Evolutionary conservation across 1,140 invertebrate genomes (phyloP), one percentile per base, ranked within the genome.

Genomic region (Drosophila bipectinata): DNA sequence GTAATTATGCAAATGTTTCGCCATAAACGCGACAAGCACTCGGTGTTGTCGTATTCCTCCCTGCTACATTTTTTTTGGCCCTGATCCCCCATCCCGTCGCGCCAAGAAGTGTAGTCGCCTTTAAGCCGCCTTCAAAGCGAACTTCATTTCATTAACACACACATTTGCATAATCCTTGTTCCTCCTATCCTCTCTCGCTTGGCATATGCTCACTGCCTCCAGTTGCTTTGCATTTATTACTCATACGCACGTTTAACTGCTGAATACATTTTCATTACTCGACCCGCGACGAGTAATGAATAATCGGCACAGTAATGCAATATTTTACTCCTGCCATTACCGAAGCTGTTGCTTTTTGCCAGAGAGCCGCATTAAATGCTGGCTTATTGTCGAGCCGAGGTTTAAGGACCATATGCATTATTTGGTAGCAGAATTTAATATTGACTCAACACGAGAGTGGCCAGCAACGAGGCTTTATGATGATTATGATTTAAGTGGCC

Each of bases 1-100:
- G 83, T 73, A 88, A 88, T 88, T 88, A 88, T 88, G 83, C 83
- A 88, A 88, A 88, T 88, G 83, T 79, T 71, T 66, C 78, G 60
- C 67, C 75, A 88, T 82, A 88, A 87, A 76, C 63, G 73, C 77
- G 72, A 77, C 79, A 88, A 83, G 83, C 82, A 88, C 83, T 82
- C 66, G 80, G 75, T 62, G 54, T 41, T 59, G 62, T 53, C 63
- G 66, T 56, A 67, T 44, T 67, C 63, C 63, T 67, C 63, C 63
- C 63, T 63, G 59, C 15, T 44, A 44, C 15, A 58, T 34, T 44
- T 18, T 44, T 48, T 64, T 18, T 3, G 10, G 41, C 30, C 37
- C 7, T 18, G 1, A 21, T 39, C 18, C 30, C 34, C 14, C 9
- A 3, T 5, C 41, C n/a, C 18, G 52, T 3, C 15, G 44, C 62